Evolutionary conservation across 2,888 invertebrate species (phyloP).

Genomic region (Entomobrya proxima): DNA sequence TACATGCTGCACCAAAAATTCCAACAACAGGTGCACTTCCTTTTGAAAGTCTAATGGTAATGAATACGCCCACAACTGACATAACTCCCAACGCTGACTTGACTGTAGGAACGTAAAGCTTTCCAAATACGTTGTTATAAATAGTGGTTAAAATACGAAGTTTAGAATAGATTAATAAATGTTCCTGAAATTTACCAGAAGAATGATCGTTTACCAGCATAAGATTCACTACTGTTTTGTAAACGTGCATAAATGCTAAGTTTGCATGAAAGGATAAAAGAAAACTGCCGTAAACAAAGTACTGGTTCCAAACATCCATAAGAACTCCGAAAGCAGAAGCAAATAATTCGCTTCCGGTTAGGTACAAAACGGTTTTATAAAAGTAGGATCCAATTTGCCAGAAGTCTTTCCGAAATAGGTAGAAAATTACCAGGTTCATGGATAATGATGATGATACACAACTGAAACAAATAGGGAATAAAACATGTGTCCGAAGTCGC

Average conservation of each 20-base stretch:
- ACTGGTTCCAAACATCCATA: neutral
- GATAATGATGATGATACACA: neutral
- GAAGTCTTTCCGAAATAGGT: neutral
- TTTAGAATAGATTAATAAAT: no score
- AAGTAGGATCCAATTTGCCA: constrained; percentile 2
- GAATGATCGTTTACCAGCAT: no score
- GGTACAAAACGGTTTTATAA: neutral
- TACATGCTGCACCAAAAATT: no score
- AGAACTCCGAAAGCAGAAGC: neutral
- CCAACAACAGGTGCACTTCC: no score
- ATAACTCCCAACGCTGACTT: no score
- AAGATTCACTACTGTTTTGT: neutral
- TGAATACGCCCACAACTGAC: no score
- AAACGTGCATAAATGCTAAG: neutral
- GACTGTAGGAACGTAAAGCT: no score
- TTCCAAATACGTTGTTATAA: no score
- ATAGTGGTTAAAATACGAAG: no score
- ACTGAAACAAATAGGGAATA: neutral
- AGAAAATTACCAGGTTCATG: neutral
- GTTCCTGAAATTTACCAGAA: no score
- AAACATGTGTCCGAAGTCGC: neutral
- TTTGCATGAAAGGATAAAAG: neutral
- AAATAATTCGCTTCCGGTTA: neutral
- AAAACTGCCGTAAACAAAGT: neutral
- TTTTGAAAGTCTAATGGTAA: no score